These are phyloP conservation scores for Pachliopta kotzebuea DNA, from an alignment of 2,888 invertebrate genomes.

Conservation along the genomic window DNA sequence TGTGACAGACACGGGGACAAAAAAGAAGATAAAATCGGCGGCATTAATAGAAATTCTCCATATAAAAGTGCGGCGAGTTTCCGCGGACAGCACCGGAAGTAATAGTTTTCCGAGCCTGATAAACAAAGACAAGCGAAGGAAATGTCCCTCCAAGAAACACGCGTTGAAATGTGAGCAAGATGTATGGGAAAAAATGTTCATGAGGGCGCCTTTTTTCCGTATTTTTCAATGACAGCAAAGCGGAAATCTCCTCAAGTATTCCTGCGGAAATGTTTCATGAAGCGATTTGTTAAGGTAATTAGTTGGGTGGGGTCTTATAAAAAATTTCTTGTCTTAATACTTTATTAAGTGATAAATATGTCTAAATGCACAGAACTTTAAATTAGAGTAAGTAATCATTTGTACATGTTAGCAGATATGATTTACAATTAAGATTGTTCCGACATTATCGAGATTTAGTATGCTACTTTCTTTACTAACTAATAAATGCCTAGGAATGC, in stretches of 20 bases:
- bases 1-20: conserved; percentile 40
- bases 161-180: conserved; percentile 57
- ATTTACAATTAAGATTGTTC: too few relatives aligned
- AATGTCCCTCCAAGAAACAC: conserved; percentile 48
- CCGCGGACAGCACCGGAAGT: conserved; percentile 65
- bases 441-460: too few relatives aligned
- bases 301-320: conserved; percentile 36
- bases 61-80: conserved; percentile 51
- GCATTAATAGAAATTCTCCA: conserved; percentile 34
- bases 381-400: background rate
- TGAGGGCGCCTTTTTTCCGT: conserved; percentile 42
- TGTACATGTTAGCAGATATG: background rate
- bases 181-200: conserved; percentile 53
- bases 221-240: conserved; percentile 39
- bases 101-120: conserved; percentile 67
- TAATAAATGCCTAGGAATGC: too few relatives aligned
- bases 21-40: conserved; percentile 34
- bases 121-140: conserved; percentile 69
- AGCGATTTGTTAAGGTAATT: conserved; percentile 58
- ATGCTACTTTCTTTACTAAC: too few relatives aligned
- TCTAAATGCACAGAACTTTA: background rate
- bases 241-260: conserved; percentile 44
- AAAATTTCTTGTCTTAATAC: conserved; percentile 8
- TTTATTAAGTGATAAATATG: background rate
- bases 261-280: conserved; percentile 51